Evolutionary conservation across 2,113 vertebrate genomes (phyloP).

Genomic region (Panthera leo): DNA sequence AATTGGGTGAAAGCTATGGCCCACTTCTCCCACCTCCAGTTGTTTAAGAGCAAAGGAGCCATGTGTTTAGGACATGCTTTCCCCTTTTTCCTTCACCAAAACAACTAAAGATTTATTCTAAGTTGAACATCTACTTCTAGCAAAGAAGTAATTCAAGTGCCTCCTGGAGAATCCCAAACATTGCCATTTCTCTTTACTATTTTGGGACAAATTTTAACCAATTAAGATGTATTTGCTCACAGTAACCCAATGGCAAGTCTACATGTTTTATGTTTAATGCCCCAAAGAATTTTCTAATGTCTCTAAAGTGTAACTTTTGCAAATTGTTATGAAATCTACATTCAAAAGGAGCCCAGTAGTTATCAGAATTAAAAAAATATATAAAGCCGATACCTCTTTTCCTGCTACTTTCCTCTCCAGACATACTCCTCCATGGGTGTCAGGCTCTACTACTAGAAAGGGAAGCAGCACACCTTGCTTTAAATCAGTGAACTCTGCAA

Average conservation of each 20-base stretch:
- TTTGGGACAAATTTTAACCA: background rate
- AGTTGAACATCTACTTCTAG: background rate
- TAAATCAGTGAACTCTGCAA: background rate
- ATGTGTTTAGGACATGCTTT: background rate
- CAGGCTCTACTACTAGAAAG: background rate
- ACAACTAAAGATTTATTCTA: background rate
- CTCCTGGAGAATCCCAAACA: background rate
- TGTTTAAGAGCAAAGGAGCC: background rate
- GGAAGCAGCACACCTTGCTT: background rate
- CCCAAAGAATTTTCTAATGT: background rate
- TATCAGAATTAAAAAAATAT: background rate
- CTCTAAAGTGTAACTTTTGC: background rate
- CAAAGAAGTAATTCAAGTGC: background rate
- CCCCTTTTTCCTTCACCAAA: background rate
- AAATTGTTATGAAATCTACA: background rate
- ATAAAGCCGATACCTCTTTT: background rate
- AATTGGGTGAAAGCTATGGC: background rate
- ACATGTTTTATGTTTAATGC: background rate
- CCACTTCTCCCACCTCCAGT: background rate
- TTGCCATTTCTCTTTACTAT: background rate
- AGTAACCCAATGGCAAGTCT: background rate
- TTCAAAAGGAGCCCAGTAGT: background rate
- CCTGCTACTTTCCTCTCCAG: background rate
- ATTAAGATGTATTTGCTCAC: background rate
- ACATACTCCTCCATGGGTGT: background rate